Evolutionary conservation across 2,797 vertebrate genomes (phyloP), one percentile per base, ranked within the genome.

Genomic region (Sitta carolinensis): DNA sequence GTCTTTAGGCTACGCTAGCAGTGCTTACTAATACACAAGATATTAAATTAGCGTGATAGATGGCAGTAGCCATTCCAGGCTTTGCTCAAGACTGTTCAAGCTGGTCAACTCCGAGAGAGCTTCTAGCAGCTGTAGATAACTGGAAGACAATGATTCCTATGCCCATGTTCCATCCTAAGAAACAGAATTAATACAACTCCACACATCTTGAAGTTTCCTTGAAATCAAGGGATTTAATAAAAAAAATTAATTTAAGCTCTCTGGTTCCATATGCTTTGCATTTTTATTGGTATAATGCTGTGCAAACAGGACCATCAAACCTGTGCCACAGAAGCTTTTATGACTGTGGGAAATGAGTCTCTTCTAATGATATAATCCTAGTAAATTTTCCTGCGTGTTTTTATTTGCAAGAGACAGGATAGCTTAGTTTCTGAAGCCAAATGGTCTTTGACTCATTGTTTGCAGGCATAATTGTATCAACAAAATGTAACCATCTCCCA

Each of bases 361-460:
- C 38, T 91, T 89, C 51, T 85, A 83, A 72, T 58, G 18, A 48
- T 58, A 40, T 10, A 70, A 55, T 84, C 48, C n/a, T 45, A 48
- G 38, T 94, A 92, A 91, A 78, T 87, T 84, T 59, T 58, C 47
- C 47, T 66, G 7, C 87, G 22, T 89, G 62, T 62, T 77, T 93
- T 80, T 69, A 59, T 83, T 80, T 81, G 38, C 59, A 89, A 75
- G 47, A 87, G 40, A 45, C 47, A 55, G 66, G 55, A 81, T 59
- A 84, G 32, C 15, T 83, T 87, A n/a, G 30, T 89, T 93, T 95
- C 62, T 78, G 75, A 89, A 83, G 16, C 76, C 25, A 14, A 81
- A 22, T 30, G 84, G 51, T 52, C 15, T 94, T 97, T 76, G 69
- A 89, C 78, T 95, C 42, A 78, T 66, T 94, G 75, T 94, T 95